Evolutionary conservation across 2,888 invertebrate species (phyloP).

Genomic region (Meliscaeva auricollis): DNA sequence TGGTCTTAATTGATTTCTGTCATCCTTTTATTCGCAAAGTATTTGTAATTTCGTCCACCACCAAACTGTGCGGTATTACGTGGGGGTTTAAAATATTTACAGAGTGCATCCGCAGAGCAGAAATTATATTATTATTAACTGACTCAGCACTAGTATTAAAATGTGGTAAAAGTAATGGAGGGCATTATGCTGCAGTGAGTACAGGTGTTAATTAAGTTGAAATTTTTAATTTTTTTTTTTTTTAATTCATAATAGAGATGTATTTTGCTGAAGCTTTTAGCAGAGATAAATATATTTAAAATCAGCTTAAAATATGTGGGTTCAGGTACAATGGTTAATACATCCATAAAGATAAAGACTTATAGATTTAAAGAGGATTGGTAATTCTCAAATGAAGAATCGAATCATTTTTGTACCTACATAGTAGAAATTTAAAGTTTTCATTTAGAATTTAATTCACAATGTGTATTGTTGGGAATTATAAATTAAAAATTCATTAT

Average conservation of each 20-base stretch:
- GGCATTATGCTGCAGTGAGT: constrained; percentile 15
- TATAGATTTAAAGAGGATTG: too few relatives aligned
- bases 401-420: too few relatives aligned
- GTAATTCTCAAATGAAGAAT: too few relatives aligned
- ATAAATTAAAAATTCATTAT: too few relatives aligned
- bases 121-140: not conserved
- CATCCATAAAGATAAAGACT: too few relatives aligned
- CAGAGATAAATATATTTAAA: constrained; percentile 1
- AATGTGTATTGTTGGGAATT: too few relatives aligned
- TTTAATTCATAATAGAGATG: not conserved
- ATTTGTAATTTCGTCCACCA: constrained; percentile 2
- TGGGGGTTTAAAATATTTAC: not conserved
- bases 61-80: not conserved
- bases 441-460: too few relatives aligned
- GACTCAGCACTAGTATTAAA: constrained; percentile 42
- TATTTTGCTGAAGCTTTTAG: not conserved
- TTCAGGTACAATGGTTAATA: too few relatives aligned
- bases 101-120: not conserved
- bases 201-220: constrained; percentile 61
- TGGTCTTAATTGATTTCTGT: constrained; percentile 71
- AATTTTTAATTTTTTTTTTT: constrained; percentile 11
- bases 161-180: constrained; percentile 17
- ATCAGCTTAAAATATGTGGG: not conserved
- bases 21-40: constrained; percentile 54
- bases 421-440: too few relatives aligned